These are phyloP conservation scores for Napeogenes inachia DNA, from an alignment of 2,888 invertebrate species.

Conservation along the genomic window DNA sequence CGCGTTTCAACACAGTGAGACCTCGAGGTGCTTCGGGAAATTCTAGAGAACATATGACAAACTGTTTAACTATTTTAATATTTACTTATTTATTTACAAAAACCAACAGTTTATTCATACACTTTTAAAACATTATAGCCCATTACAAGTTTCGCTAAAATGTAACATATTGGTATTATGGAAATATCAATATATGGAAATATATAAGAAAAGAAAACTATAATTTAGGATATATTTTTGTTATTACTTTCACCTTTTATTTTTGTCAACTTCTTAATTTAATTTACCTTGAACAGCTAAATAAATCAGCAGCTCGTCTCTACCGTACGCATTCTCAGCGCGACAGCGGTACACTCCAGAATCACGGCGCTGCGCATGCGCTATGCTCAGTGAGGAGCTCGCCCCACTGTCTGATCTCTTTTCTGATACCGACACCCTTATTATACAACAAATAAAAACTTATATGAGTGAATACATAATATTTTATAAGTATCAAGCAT, in stretches of 20 bases:
- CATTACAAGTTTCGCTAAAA: too few species aligned
- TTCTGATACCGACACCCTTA: constrained; percentile 80
- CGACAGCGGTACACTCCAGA: constrained; percentile 86
- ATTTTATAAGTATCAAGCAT: too few species aligned
- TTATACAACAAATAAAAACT: constrained; percentile 20
- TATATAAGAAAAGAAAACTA: too few species aligned
- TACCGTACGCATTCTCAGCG: constrained; percentile 85
- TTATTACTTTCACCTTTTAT: too few species aligned
- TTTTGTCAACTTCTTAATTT: neutral
- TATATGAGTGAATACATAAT: too few species aligned
- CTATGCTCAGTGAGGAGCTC: constrained; percentile 82
- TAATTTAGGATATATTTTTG: too few species aligned
- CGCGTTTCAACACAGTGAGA: constrained; percentile 76
- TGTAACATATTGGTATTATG: too few species aligned
- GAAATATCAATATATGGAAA: too few species aligned
- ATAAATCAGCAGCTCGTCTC: constrained; percentile 83
- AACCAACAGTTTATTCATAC: too few species aligned
- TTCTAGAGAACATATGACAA: constrained; percentile 55
- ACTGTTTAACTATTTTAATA: neutral
- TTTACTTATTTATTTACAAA: too few species aligned
- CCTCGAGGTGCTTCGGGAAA: constrained; percentile 81
- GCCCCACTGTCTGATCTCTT: constrained; percentile 84
- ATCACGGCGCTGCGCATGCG: constrained; percentile 83
- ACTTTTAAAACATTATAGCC: too few species aligned
- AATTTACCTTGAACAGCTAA: constrained; percentile 84